A percentile compares a stretch with the other conserved stretches of the same genome.
Conservation (phyloP, 2,797 vertebrate genomes). For the Bothrops alternatus region DNA sequence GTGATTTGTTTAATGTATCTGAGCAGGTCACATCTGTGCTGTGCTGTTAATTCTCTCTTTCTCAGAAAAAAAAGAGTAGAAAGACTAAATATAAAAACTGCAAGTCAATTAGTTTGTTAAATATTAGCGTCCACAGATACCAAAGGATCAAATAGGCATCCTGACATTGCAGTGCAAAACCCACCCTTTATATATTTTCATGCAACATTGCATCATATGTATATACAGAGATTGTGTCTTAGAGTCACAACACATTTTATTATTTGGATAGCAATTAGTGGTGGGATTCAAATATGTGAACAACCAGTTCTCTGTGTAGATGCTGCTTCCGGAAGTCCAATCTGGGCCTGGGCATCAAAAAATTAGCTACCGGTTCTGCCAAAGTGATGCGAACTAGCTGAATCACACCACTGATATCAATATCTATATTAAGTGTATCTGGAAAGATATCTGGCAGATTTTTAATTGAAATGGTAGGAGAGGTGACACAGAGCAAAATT, state of each 20-base stretch:
- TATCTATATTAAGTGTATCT: background rate
- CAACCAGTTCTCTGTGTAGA: too few species aligned
- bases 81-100: background rate
- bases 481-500: background rate
- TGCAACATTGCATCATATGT: background rate
- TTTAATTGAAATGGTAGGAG: background rate
- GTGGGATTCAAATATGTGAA: too few species aligned
- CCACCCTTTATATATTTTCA: background rate
- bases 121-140: background rate
- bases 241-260: background rate
- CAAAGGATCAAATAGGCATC: background rate
- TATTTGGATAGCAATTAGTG: background rate
- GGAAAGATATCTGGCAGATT: background rate
- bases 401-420: background rate
- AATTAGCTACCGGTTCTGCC: too few species aligned
- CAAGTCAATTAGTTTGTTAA: background rate
- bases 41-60: background rate
- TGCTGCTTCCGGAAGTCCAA: too few species aligned
- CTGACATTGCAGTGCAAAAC: background rate
- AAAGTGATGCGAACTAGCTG: too few species aligned
- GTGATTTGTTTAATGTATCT: background rate
- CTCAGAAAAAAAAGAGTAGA: background rate
- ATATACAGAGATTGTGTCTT: background rate
- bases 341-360: too few species aligned
- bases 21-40: background rate